phyloP scores from a whole-genome alignment of 2,113 vertebrate species.

The Callospermophilus lateralis region DNA sequence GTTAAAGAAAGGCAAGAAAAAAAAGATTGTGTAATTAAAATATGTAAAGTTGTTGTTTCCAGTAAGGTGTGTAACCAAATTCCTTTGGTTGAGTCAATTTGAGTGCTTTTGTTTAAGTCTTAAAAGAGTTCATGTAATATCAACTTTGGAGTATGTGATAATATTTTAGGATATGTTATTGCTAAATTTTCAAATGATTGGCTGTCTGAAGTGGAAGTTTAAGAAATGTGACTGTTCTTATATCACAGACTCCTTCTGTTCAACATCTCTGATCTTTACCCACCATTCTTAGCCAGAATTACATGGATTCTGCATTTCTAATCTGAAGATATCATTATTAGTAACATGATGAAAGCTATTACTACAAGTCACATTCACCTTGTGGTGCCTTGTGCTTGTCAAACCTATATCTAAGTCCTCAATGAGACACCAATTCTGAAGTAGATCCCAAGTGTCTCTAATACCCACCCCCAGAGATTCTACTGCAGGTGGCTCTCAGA shows the following conservation, averaged over 20 bases:
- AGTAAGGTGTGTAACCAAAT: background rate
- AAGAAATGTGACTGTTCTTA: background rate
- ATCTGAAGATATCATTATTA: background rate
- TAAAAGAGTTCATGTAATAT: background rate
- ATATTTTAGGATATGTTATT: background rate
- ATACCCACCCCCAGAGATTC: background rate
- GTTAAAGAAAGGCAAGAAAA: background rate
- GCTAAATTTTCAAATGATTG: background rate
- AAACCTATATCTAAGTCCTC: background rate
- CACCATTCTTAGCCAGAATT: background rate
- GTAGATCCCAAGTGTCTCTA: background rate
- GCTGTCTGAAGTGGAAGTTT: background rate
- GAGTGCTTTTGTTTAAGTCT: background rate
- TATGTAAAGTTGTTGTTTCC: background rate
- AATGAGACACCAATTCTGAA: background rate
- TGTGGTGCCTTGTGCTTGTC: background rate
- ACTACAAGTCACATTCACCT: background rate
- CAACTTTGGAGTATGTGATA: background rate
- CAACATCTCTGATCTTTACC: background rate
- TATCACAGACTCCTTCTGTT: background rate
- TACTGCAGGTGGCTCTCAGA: background rate
- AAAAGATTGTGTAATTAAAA: background rate
- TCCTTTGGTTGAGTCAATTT: background rate
- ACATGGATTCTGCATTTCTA: background rate
- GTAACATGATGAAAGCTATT: slow-evolving; percentile 13